Conservation (phyloP, 2,888 invertebrate species). For the Artemia sinica region DNA sequence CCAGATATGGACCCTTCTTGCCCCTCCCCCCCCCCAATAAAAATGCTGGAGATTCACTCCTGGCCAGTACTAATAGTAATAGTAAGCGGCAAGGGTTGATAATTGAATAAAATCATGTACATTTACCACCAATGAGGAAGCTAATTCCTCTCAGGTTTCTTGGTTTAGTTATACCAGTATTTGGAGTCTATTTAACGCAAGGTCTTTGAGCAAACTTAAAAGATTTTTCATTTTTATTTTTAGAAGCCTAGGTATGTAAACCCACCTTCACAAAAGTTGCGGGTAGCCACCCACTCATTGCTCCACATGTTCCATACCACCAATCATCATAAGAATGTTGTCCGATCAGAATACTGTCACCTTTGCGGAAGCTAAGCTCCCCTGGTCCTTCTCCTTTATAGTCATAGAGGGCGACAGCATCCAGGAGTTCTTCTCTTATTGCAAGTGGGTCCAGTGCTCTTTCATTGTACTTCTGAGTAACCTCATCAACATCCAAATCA, state of each 20-base stretch:
- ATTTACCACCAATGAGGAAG: too few relatives aligned
- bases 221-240: too few relatives aligned
- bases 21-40: too few relatives aligned
- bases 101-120: too few relatives aligned
- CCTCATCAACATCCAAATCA: neutral
- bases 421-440: neutral
- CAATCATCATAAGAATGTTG: neutral
- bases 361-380: neutral
- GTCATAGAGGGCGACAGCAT: conserved; percentile 7
- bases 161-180: too few relatives aligned
- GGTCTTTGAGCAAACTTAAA: too few relatives aligned
- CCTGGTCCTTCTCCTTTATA: neutral
- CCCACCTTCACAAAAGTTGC: conserved; percentile 2
- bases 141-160: too few relatives aligned
- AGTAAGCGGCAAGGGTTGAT: too few relatives aligned
- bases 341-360: conserved; percentile 1
- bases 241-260: neutral
- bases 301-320: conserved; percentile 4
- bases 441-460: neutral
- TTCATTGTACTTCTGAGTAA: conserved; percentile 4
- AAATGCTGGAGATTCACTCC: too few relatives aligned
- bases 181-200: too few relatives aligned
- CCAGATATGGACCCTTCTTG: too few relatives aligned
- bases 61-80: too few relatives aligned
- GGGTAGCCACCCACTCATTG: conserved; percentile 5